A percentile compares a stretch with the other conserved stretches of the same genome.
Evolutionary conservation across 2,888 invertebrate genomes (phyloP).

Genomic region (Leptopilina drosophilae): DNA sequence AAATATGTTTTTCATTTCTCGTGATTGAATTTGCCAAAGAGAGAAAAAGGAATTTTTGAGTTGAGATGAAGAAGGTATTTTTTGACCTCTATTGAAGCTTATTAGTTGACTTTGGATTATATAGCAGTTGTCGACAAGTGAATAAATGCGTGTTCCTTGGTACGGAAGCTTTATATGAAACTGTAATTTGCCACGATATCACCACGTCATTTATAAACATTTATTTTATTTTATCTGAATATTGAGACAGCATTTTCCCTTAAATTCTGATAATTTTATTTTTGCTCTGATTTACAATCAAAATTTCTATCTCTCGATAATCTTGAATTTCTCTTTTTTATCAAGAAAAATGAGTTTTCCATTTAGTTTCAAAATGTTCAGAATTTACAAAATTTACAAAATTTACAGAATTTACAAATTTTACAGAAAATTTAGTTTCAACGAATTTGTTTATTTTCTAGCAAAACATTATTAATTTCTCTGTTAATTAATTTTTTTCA

Average conservation of each 20-base stretch:
- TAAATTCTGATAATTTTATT: neutral
- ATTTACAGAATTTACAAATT: too few relatives aligned
- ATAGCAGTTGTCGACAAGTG: constrained; percentile 67
- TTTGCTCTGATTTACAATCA: neutral
- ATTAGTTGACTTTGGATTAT: constrained; percentile 59
- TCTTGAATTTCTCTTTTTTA: neutral
- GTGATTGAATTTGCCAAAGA: neutral
- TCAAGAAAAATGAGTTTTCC: too few relatives aligned
- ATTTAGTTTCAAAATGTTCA: too few relatives aligned
- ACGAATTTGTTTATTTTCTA: too few relatives aligned
- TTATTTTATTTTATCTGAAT: constrained; percentile 8
- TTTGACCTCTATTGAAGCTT: constrained; percentile 32
- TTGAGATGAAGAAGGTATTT: neutral
- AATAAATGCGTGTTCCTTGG: constrained; percentile 64
- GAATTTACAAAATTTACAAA: too few relatives aligned
- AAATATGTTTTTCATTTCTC: neutral
- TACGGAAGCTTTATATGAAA: constrained; percentile 50
- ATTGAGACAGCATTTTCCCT: neutral
- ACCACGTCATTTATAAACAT: constrained; percentile 57
- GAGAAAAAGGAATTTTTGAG: neutral
- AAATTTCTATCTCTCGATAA: neutral
- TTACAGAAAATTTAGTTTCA: too few relatives aligned
- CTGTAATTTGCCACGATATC: constrained; percentile 58
- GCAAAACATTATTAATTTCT: too few relatives aligned
- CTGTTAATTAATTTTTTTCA: too few relatives aligned